Base-by-base conservation (phyloP, 2,113 vertebrate species). In the Alaudala cheleensis region DNA sequence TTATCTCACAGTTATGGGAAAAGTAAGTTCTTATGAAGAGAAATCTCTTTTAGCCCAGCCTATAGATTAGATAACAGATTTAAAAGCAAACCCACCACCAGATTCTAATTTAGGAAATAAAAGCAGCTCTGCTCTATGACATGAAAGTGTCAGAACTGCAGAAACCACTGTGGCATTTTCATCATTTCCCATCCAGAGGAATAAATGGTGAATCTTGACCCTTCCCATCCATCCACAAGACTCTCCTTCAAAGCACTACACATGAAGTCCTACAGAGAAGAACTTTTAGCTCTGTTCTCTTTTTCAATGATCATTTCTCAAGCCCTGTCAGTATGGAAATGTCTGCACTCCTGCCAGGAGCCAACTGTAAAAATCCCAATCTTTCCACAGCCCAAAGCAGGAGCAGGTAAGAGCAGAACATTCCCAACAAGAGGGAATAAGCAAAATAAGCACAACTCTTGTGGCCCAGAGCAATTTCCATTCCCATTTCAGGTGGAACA, bases 51-150 rank as follows among this genome's bases (percentile, higher is more conserved):
- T 16, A 76, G 44, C 53, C 25, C 53, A 92, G 45, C 29, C 57
- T 84, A 61, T 7, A 84, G 76, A 95, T 93, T 81, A 94, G 82
- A 90, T 74, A 97, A 77, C n/a, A 0, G 5, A 88, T 76, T 66
- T 74, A 71, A 92, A 88, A 86, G 67, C 47, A 90, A 92, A 84
- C 71, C 33, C 51, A 70, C 51, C 54, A 61, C 5, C 14, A 56
- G 66, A 66, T 31, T 88, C 85, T 78, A 74, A 93, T 73, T 86
- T 69, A 84, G 92, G 80, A 92, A 94, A 74, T 37, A 81, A 88
- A 90, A 94, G 81, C 71, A 90, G 76, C 76, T 70, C 82, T 67
- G 71, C 47, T 93, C 62, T 81, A 24, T 78, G 51, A 70, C 79
- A 60, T 11, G 20, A 29, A 1, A 83, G 76, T 19, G 44, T 71